Evolutionary conservation across 1,140 invertebrate genomes (phyloP).

Genomic region (Melitaea cinxia): DNA sequence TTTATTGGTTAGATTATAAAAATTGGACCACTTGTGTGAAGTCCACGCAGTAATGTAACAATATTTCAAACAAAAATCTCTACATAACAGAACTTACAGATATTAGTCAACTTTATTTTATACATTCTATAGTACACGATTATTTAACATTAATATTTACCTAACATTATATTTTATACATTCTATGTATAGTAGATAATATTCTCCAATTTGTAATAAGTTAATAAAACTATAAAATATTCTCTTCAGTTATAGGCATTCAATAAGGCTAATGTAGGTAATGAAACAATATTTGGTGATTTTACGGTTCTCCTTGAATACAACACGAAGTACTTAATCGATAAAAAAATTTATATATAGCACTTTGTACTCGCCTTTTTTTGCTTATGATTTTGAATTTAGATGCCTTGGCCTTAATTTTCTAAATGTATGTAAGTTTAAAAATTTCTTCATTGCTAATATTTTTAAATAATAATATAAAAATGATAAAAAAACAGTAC

Average conservation of each 20-base stretch:
- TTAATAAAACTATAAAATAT: slow-evolving; percentile 82
- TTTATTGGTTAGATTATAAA: slow-evolving; percentile 82
- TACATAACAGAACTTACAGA: slow-evolving; percentile 81
- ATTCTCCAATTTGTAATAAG: slow-evolving; percentile 79
- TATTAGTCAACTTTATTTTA: slow-evolving; percentile 81
- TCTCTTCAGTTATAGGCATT: slow-evolving; percentile 79
- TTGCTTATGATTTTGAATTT: slow-evolving; percentile 21
- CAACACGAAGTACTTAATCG: slow-evolving; percentile 58
- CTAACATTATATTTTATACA: slow-evolving; percentile 76
- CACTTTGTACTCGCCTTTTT: slow-evolving; percentile 71
- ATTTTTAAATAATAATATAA: slow-evolving; percentile 31
- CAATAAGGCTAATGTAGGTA: slow-evolving; percentile 79
- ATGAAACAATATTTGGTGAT: slow-evolving; percentile 79
- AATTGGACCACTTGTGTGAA: slow-evolving; percentile 79
- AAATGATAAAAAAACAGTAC: slow-evolving; percentile 47
- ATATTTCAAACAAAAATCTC: slow-evolving; percentile 81
- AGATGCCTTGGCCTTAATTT: slow-evolving; percentile 13
- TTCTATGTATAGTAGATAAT: slow-evolving; percentile 79
- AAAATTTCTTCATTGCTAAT: slow-evolving; percentile 42
- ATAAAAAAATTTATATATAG: slow-evolving; percentile 62
- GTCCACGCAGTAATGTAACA: slow-evolving; percentile 78
- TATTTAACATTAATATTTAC: slow-evolving; percentile 78
- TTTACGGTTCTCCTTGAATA: slow-evolving; percentile 65
- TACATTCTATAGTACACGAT: slow-evolving; percentile 79
- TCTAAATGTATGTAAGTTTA: slow-evolving; percentile 14